A percentile compares a stretch with the other conserved stretches of the same genome.
Conservation (phyloP, 2,113 vertebrate species). For the Caloenas nicobarica region DNA sequence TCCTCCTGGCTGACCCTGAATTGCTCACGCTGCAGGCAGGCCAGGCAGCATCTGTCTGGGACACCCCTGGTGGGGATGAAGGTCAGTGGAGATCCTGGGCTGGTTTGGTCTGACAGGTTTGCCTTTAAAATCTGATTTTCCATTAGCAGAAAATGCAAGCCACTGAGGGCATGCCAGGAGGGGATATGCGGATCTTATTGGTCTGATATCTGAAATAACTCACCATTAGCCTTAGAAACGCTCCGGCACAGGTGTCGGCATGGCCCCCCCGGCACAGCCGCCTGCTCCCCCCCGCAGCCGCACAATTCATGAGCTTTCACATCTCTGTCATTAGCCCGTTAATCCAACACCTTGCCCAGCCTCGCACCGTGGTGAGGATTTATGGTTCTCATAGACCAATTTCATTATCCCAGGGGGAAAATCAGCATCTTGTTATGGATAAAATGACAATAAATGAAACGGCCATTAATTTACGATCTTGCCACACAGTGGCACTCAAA, state of each 20-base stretch:
- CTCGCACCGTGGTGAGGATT: neutral
- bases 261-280: rapidly evolving
- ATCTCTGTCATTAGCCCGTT: conserved; percentile 33
- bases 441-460: conserved; percentile 63
- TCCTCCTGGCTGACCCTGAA: neutral
- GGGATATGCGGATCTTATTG: neutral
- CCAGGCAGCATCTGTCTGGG: neutral
- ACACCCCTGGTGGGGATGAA: neutral
- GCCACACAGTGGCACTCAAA: conserved; percentile 48
- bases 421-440: conserved; percentile 60
- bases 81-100: neutral
- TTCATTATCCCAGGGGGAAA: conserved; percentile 58
- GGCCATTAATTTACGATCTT: conserved; percentile 45
- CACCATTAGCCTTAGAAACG: rapidly evolving
- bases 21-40: rapidly evolving
- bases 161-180: rapidly evolving
- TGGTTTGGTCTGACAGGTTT: neutral
- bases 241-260: rapidly evolving
- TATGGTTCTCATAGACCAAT: conserved; percentile 59
- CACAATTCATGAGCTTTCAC: neutral
- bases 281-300: rapidly evolving
- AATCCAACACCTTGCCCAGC: conserved; percentile 21
- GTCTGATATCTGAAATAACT: neutral
- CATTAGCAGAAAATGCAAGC: neutral
- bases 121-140: neutral